These are phyloP conservation scores for Hermodice carunculata DNA, from an alignment of 2,888 invertebrate genomes.

Conservation along the genomic window DNA sequence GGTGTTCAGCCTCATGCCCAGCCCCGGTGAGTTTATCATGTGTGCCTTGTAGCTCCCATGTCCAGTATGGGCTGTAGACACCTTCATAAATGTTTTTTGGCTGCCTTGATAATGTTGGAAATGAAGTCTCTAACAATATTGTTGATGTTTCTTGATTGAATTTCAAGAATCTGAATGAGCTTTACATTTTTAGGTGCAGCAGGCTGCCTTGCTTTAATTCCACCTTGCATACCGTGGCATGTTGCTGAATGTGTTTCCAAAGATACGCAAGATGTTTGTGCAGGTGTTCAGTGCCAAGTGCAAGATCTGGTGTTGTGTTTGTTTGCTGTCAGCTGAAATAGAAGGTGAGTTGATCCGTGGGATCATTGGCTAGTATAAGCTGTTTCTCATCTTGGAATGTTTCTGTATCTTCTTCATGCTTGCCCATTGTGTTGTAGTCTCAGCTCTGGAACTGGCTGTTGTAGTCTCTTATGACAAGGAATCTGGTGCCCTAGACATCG, in stretches of 20 bases:
- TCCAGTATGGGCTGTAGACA: constrained; percentile 9
- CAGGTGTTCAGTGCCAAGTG: constrained; percentile 13
- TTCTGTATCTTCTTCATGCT: constrained; percentile 26
- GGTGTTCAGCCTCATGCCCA: constrained; percentile 20
- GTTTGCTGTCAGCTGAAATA: constrained; percentile 26
- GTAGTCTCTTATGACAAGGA: constrained; percentile 24
- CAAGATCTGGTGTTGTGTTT: constrained; percentile 26
- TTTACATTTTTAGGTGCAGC: background rate
- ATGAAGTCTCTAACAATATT: background rate
- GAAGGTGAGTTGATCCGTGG: constrained; percentile 22
- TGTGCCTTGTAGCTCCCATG: background rate
- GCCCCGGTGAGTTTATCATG: background rate
- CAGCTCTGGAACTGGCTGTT: constrained; percentile 36
- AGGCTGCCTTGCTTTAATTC: constrained; percentile 14
- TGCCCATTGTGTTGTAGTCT: constrained; percentile 31
- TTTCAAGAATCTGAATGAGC: background rate
- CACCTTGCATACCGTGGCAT: constrained; percentile 2
- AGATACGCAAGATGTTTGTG: background rate
- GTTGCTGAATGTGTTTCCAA: background rate
- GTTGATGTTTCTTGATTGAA: constrained; percentile 5
- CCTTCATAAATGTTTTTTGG: background rate
- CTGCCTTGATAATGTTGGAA: background rate
- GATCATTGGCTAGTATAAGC: constrained; percentile 25
- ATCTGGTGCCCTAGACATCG: constrained; percentile 21
- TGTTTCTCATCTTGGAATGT: constrained; percentile 33